A percentile compares a stretch with the other conserved stretches of the same genome.
These are phyloP conservation scores for Gavia stellata DNA, from an alignment of 2,113 vertebrate genomes.

Conservation along the genomic window DNA sequence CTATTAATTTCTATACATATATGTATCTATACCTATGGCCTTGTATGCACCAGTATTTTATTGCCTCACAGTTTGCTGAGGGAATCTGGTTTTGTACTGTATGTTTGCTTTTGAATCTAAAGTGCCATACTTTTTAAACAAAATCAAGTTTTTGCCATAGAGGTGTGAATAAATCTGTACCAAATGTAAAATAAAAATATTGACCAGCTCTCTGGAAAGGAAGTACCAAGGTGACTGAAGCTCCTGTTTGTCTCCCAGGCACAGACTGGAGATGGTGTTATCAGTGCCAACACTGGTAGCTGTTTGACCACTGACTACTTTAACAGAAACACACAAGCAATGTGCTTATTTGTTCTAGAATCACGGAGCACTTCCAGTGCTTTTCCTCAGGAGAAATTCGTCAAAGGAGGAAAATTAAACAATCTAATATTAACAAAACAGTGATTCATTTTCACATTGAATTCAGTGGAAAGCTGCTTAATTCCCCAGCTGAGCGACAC, in stretches of 20 bases:
- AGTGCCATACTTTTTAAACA: background rate
- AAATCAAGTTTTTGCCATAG: background rate
- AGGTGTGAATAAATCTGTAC: background rate
- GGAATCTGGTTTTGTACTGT: background rate
- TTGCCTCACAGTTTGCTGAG: background rate
- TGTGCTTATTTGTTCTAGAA: background rate
- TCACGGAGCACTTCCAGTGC: accelerated
- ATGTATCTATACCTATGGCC: background rate
- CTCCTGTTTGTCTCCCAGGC: background rate
- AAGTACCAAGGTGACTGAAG: background rate
- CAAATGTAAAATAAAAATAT: background rate
- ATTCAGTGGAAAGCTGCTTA: background rate
- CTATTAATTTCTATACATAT: background rate
- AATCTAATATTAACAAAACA: background rate
- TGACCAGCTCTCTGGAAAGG: background rate
- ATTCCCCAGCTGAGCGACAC: background rate
- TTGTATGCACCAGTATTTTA: background rate
- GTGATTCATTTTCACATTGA: background rate
- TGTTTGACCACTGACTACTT: background rate
- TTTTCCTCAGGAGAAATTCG: background rate
- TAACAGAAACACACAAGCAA: background rate
- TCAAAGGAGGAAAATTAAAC: background rate
- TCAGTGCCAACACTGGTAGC: background rate
- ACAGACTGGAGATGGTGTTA: background rate
- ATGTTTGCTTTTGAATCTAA: background rate